phyloP scores from a whole-genome alignment of 2,888 invertebrate genomes.

The Clunio marinus region DNA sequence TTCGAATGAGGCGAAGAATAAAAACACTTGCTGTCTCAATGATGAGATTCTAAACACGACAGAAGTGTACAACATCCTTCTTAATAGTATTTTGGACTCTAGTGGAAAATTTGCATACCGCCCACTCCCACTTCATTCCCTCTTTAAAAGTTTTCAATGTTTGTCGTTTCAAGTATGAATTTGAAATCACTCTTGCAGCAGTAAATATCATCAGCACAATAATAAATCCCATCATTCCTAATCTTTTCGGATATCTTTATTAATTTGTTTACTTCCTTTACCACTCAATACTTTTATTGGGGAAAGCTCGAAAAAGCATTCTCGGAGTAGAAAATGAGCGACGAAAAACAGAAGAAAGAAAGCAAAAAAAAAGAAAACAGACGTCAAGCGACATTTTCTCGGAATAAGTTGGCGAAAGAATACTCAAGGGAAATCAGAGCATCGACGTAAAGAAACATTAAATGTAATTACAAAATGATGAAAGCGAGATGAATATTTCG shows the following conservation, averaged over 20 bases:
- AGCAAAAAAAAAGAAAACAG: neutral
- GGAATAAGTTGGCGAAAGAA: neutral
- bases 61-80: too few relatives aligned
- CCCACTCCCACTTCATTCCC: too few relatives aligned
- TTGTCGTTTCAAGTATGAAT: too few relatives aligned
- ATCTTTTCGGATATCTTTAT: slow-evolving; percentile 5
- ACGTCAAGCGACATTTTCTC: slow-evolving; percentile 18
- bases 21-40: too few relatives aligned
- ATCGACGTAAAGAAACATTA: slow-evolving; percentile 34
- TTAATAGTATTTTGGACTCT: too few relatives aligned
- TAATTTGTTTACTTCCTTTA: slow-evolving; percentile 7
- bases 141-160: too few relatives aligned
- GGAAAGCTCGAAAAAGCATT: neutral
- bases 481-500: slow-evolving; percentile 28
- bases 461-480: slow-evolving; percentile 38
- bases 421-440: slow-evolving; percentile 34
- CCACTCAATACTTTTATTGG: neutral
- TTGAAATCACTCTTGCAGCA: too few relatives aligned
- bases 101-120: too few relatives aligned
- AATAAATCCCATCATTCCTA: neutral
- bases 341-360: neutral
- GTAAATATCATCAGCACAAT: too few relatives aligned
- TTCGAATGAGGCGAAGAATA: neutral
- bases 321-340: too few relatives aligned
- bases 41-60: too few relatives aligned